phyloP scores from a whole-genome alignment of 2,888 invertebrate genomes.

The Ichneumon xanthorius region DNA sequence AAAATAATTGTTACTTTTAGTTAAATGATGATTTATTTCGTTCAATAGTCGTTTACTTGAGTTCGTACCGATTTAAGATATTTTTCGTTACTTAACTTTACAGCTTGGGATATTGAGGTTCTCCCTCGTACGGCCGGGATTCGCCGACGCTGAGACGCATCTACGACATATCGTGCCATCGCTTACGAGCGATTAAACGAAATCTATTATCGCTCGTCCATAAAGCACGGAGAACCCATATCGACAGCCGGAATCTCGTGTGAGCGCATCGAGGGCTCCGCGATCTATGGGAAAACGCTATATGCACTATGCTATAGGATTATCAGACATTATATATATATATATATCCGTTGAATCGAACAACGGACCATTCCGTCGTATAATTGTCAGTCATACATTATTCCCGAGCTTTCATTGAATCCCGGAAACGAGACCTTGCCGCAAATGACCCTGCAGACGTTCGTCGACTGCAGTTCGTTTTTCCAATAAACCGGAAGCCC shows the following conservation, averaged over 20 bases:
- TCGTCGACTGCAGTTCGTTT: background rate
- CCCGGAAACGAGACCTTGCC: slow-evolving; percentile 31
- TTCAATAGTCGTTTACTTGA: too few relatives aligned
- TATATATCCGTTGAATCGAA: slow-evolving; percentile 23
- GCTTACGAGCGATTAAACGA: slow-evolving; percentile 61
- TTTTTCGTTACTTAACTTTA: background rate
- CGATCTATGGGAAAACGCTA: slow-evolving; percentile 20
- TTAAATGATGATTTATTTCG: too few relatives aligned
- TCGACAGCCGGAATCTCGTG: slow-evolving; percentile 57
- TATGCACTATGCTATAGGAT: background rate
- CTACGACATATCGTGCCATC: slow-evolving; percentile 20
- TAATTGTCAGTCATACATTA: slow-evolving; percentile 56
- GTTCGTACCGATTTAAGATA: background rate
- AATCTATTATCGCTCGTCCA: slow-evolving; percentile 59
- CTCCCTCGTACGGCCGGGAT: background rate
- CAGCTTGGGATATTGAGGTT: background rate
- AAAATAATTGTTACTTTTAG: too few relatives aligned
- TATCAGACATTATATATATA: background rate
- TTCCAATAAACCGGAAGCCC: background rate
- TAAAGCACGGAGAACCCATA: slow-evolving; percentile 48
- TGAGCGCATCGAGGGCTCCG: slow-evolving; percentile 15
- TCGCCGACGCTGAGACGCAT: background rate
- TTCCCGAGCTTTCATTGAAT: slow-evolving; percentile 35
- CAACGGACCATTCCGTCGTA: slow-evolving; percentile 28
- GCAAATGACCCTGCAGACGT: slow-evolving; percentile 12